phyloP scores from a whole-genome alignment of 2,113 vertebrate species.

The Antechinus flavipes region DNA sequence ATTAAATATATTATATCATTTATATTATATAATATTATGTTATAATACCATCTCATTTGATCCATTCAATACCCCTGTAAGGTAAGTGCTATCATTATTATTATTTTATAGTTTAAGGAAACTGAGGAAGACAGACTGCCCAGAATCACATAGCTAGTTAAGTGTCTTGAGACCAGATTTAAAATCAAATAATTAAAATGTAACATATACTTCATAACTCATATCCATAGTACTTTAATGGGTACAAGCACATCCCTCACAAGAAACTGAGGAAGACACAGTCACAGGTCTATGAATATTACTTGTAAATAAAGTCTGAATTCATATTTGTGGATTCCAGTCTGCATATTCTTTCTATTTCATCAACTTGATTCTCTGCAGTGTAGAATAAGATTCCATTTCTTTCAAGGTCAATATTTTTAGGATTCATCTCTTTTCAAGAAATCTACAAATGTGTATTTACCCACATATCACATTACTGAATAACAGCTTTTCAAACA shows the following conservation, averaged over 20 bases:
- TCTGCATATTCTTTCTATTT: not conserved
- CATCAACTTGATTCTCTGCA: not conserved
- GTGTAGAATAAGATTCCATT: not conserved
- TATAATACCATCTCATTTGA: not conserved
- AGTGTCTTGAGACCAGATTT: not conserved
- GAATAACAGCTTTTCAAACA: not conserved
- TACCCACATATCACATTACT: not conserved
- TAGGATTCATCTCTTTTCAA: not conserved
- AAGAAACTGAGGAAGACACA: not conserved
- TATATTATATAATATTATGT: no score
- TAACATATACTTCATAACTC: not conserved
- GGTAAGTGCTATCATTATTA: not conserved
- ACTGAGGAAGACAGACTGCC: not conserved
- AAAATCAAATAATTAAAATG: not conserved
- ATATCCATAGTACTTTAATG: not conserved
- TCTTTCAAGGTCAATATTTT: not conserved
- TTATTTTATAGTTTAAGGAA: not conserved
- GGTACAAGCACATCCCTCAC: not conserved
- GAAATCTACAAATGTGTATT: not conserved
- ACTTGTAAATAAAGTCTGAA: not conserved
- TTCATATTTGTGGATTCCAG: not conserved
- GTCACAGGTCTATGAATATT: not conserved
- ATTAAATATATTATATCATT: no score
- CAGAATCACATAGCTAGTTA: not conserved
- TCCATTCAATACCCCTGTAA: not conserved